Evolutionary conservation across 2,113 vertebrate genomes (phyloP).

Genomic region (Platichthys stellatus): DNA sequence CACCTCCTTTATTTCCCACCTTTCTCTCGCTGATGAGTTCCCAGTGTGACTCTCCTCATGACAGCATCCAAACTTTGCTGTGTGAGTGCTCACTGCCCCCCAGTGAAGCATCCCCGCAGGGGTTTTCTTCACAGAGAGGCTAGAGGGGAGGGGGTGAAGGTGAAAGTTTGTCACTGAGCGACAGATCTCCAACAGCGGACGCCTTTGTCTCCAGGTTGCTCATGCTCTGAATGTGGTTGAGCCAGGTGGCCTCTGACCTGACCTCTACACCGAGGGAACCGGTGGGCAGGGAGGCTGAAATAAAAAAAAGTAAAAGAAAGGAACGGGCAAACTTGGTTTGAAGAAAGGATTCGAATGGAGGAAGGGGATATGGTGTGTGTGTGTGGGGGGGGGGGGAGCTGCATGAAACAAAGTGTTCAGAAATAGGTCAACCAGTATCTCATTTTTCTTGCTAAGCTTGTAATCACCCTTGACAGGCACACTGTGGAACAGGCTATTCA

Average conservation of each 20-base stretch:
- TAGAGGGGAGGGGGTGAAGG: slow-evolving; percentile 64
- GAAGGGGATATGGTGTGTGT: slow-evolving; percentile 50
- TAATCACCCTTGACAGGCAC: slow-evolving; percentile 79
- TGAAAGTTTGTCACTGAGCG: slow-evolving; percentile 77
- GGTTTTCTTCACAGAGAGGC: slow-evolving; percentile 77
- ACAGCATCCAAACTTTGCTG: slow-evolving; percentile 87
- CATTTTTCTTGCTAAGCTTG: slow-evolving; percentile 80
- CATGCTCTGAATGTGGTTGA: slow-evolving; percentile 73
- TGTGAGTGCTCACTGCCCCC: slow-evolving; percentile 80
- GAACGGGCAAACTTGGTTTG: slow-evolving; percentile 42
- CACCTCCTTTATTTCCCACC: slow-evolving; percentile 69
- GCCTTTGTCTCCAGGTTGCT: slow-evolving; percentile 89
- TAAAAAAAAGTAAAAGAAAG: slow-evolving; percentile 28
- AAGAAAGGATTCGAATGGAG: slow-evolving; percentile 61
- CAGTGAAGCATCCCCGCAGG: slow-evolving; percentile 87
- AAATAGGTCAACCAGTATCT: slow-evolving; percentile 81
- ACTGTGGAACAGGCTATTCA: slow-evolving; percentile 73
- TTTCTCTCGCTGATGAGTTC: slow-evolving; percentile 81
- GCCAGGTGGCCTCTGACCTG: slow-evolving; percentile 90
- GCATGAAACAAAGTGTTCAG: slow-evolving; percentile 77
- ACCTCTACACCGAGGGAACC: slow-evolving; percentile 77
- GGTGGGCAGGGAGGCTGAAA: slow-evolving; percentile 81
- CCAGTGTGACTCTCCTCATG: slow-evolving; percentile 85
- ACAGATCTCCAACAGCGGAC: slow-evolving; percentile 77
- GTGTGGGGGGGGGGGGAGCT: slow-evolving; percentile 24